These are phyloP conservation scores for Choristoneura rosaceana DNA, from an alignment of 2,888 invertebrate genomes.

Conservation along the genomic window DNA sequence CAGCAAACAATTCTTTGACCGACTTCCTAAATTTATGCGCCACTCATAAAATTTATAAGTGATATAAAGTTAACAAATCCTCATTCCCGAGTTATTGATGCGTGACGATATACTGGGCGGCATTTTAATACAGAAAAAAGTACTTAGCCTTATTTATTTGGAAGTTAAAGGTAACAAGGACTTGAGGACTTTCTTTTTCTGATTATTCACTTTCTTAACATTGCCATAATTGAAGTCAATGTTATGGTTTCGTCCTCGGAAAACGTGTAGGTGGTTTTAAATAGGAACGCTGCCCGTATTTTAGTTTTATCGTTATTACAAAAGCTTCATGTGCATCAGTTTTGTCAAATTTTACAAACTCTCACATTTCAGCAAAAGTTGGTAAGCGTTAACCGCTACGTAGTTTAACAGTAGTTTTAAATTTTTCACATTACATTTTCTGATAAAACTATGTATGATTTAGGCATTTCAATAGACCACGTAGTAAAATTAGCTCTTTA, in stretches of 20 bases:
- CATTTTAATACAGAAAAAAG: constrained; percentile 33
- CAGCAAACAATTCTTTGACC: constrained; percentile 30
- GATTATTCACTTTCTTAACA: constrained; percentile 32
- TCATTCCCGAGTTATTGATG: constrained; percentile 27
- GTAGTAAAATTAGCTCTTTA: too few relatives aligned
- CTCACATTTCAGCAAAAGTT: background rate
- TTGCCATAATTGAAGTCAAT: constrained; percentile 24
- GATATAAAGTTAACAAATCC: constrained; percentile 39
- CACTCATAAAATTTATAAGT: constrained; percentile 33
- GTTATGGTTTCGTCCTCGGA: constrained; percentile 14
- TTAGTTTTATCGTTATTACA: background rate
- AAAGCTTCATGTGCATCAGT: background rate
- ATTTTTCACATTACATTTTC: background rate
- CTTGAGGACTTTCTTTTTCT: constrained; percentile 35
- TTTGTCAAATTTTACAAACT: constrained; percentile 1
- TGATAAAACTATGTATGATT: too few relatives aligned
- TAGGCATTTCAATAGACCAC: too few relatives aligned
- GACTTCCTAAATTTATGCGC: constrained; percentile 36
- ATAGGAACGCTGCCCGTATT: constrained; percentile 9
- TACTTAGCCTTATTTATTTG: constrained; percentile 41
- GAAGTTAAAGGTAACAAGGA: constrained; percentile 13
- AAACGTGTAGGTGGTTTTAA: constrained; percentile 14
- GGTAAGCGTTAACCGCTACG: background rate
- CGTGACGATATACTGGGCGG: constrained; percentile 16
- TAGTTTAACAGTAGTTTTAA: background rate